Percentiles rank a stretch among this genome's conserved stretches.
phyloP scores from a whole-genome alignment of 2,888 invertebrate species.

The Sepioteuthis lessoniana region DNA sequence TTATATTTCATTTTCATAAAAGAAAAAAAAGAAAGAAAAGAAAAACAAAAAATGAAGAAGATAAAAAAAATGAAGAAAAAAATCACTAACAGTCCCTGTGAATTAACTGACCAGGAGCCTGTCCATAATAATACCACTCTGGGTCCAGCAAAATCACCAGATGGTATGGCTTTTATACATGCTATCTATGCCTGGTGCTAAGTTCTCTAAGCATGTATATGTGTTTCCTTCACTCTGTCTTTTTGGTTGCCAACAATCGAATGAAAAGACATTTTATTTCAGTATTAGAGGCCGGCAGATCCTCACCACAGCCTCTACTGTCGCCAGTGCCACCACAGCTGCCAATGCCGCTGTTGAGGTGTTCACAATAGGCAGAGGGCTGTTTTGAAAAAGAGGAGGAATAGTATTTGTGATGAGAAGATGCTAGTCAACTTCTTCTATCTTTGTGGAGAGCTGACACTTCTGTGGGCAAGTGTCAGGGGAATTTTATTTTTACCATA shows the following conservation, averaged over 20 bases:
- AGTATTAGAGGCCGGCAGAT: background rate
- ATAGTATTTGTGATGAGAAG: background rate
- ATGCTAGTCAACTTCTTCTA: background rate
- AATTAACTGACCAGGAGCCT: background rate
- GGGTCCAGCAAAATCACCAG: background rate
- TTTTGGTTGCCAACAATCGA: background rate
- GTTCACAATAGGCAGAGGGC: slow-evolving; percentile 18
- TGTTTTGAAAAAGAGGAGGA: slow-evolving; percentile 10
- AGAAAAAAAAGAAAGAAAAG: background rate
- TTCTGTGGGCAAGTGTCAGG: background rate
- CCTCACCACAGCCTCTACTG: background rate
- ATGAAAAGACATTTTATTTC: background rate
- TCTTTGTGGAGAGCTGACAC: background rate
- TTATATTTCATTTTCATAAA: no score
- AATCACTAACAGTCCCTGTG: background rate
- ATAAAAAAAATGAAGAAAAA: background rate
- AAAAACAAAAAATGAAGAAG: background rate
- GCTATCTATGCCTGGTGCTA: no score
- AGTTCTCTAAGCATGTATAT: background rate
- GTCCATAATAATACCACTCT: background rate
- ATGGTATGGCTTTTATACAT: background rate
- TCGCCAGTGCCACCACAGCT: background rate
- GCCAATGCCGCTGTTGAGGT: slow-evolving; percentile 17
- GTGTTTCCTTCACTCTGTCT: slow-evolving; percentile 14
- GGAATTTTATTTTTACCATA: background rate